Percentiles rank a stretch among this genome's conserved stretches.
Conservation (phyloP, 2,888 invertebrate genomes). For the Brachyptera risi region DNA sequence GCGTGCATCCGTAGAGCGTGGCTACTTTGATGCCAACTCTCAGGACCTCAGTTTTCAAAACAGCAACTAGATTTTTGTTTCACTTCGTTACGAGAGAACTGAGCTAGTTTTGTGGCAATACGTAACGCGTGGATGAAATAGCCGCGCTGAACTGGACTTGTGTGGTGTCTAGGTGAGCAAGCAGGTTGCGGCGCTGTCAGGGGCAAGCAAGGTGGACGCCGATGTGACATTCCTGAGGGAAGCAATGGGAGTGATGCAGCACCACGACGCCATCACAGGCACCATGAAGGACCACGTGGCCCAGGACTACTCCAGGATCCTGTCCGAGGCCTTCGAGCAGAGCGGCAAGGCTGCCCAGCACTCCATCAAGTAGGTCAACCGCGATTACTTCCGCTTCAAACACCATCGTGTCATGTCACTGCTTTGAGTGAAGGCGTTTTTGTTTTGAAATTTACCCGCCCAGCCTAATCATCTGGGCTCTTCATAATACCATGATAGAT, state of each 20-base stretch:
- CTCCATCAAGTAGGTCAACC: slow-evolving; percentile 7
- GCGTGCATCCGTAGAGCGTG: no score
- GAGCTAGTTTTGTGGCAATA: background rate
- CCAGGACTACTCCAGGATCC: slow-evolving; percentile 42
- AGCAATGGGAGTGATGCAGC: slow-evolving; percentile 58
- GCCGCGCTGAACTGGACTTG: no score
- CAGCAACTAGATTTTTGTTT: no score
- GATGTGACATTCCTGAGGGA: slow-evolving; percentile 34
- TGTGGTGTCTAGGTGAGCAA: slow-evolving; percentile 36
- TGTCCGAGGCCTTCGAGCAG: background rate
- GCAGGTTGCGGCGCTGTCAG: slow-evolving; percentile 38
- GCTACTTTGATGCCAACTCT: no score
- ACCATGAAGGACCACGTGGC: slow-evolving; percentile 48
- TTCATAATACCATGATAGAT: no score
- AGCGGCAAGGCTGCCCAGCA: background rate
- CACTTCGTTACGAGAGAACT: background rate
- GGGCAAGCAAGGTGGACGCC: slow-evolving; percentile 30
- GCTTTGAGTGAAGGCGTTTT: no score
- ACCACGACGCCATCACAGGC: slow-evolving; percentile 75
- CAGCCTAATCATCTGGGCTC: no score
- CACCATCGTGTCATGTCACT: no score
- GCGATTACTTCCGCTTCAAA: no score
- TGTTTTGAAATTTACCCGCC: no score
- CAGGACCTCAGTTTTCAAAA: no score
- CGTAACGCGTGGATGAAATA: background rate